Percentiles rank a stretch among this genome's conserved stretches.
phyloP scores from a whole-genome alignment of 2,113 vertebrate genomes.

The Microcebus lehilahytsara region DNA sequence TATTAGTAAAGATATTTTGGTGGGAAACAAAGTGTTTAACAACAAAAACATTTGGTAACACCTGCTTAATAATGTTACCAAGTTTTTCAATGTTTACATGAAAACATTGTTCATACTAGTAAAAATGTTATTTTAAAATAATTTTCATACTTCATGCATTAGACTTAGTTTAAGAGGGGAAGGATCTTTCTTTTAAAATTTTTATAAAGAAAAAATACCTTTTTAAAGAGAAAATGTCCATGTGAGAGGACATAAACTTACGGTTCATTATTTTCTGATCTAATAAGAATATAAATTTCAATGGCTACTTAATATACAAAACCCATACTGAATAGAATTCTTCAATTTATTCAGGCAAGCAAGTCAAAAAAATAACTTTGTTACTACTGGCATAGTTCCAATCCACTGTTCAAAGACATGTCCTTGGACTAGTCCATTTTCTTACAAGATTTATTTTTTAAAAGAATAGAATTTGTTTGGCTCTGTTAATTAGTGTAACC shows the following conservation, averaged over 20 bases:
- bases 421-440: conserved; percentile 32
- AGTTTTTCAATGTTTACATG: conserved; percentile 43
- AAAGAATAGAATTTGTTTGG: conserved; percentile 44
- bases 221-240: conserved; percentile 57
- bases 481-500: conserved; percentile 46
- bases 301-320: conserved; percentile 55
- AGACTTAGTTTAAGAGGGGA: conserved; percentile 46
- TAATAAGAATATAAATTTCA: conserved; percentile 64
- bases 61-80: conserved; percentile 34
- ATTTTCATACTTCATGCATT: conserved; percentile 59
- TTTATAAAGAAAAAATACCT: conserved; percentile 42
- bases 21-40: conserved; percentile 50
- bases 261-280: conserved; percentile 50
- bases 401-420: conserved; percentile 1
- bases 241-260: conserved; percentile 17
- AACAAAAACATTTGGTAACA: conserved; percentile 44
- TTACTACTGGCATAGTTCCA: not conserved
- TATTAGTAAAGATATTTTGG: conserved; percentile 12
- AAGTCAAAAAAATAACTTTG: conserved; percentile 27
- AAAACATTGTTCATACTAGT: conserved; percentile 33
- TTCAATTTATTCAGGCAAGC: conserved; percentile 38
- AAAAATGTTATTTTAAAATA: conserved; percentile 67
- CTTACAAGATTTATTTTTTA: conserved; percentile 46
- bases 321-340: conserved; percentile 19
- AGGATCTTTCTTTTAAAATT: conserved; percentile 18